Percentiles rank a stretch among this genome's conserved stretches.
phyloP scores from a whole-genome alignment of 2,113 vertebrate species.

The Euleptes europaea region DNA sequence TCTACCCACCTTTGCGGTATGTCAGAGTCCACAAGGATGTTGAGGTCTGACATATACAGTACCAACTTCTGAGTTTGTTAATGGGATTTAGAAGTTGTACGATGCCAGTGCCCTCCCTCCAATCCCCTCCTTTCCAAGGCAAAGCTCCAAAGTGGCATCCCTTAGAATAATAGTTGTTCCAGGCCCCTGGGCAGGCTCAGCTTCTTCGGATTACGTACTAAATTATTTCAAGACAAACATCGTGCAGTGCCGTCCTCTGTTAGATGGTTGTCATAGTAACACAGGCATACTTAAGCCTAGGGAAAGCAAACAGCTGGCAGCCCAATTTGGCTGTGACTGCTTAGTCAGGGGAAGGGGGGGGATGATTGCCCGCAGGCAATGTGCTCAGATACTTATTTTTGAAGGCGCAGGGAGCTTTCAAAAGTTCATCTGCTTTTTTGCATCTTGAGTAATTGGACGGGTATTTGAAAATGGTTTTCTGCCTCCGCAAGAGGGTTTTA shows the following conservation, averaged over 20 bases:
- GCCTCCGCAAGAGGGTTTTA: not conserved
- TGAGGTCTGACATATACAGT: not conserved
- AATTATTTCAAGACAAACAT: not conserved
- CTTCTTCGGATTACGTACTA: not conserved
- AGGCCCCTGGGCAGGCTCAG: not conserved
- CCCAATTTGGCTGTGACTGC: too few species aligned
- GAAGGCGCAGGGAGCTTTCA: not conserved
- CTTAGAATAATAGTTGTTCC: too few species aligned
- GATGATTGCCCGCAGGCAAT: not conserved
- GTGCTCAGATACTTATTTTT: not conserved
- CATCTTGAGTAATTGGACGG: not conserved
- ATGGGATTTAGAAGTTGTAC: not conserved
- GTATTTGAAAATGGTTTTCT: not conserved
- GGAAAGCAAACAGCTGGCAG: not conserved
- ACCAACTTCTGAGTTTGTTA: not conserved
- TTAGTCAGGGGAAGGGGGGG: not conserved
- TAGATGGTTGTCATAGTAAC: constrained; percentile 20
- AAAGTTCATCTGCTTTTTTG: not conserved
- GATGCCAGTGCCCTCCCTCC: not conserved
- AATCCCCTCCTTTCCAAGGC: not conserved
- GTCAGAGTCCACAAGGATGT: not conserved
- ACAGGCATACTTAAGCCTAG: not conserved
- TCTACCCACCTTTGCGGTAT: not conserved
- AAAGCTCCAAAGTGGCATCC: not conserved
- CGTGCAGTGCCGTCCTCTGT: not conserved